Evolutionary conservation across 2,888 invertebrate species (phyloP).

Genomic region (Empis stercorea): DNA sequence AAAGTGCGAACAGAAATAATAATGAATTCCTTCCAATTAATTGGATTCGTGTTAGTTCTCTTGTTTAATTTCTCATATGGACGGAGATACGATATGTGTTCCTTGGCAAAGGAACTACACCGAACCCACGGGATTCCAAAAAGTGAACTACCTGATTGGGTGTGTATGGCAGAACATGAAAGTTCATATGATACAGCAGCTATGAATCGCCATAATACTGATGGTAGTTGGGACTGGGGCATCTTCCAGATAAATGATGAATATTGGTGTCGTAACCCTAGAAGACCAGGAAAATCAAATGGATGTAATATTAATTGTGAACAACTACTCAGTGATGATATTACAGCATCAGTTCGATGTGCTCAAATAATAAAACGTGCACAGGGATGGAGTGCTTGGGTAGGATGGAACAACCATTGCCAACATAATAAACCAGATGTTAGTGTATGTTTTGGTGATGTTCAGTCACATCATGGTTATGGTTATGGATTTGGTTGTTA

Average conservation of each 20-base stretch:
- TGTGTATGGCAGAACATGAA: constrained; percentile 12
- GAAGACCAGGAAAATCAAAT: constrained; percentile 9
- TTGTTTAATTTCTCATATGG: no score
- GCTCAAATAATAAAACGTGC: constrained; percentile 14
- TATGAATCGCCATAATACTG: constrained; percentile 29
- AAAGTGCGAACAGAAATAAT: no score
- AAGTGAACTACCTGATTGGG: constrained; percentile 8
- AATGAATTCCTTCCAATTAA: no score
- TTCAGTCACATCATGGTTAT: no score
- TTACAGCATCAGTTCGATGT: constrained; percentile 14
- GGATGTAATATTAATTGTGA: constrained; percentile 16
- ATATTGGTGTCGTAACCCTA: constrained; percentile 18
- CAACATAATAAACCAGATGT: not conserved
- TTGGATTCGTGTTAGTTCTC: no score
- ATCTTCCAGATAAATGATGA: constrained; percentile 20
- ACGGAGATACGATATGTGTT: constrained; percentile 17
- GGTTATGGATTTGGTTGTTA: no score
- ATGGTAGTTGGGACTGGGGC: constrained; percentile 29
- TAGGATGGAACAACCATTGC: constrained; percentile 15
- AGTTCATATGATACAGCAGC: constrained; percentile 26
- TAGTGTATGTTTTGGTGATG: no score
- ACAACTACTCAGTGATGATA: constrained; percentile 15
- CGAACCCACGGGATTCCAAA: constrained; percentile 15
- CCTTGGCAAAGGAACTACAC: constrained; percentile 25
- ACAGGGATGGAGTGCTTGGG: constrained; percentile 18